A percentile compares a stretch with the other conserved stretches of the same genome.
Conservation (phyloP, 2,113 vertebrate species). For the Canis aureus region DNA sequence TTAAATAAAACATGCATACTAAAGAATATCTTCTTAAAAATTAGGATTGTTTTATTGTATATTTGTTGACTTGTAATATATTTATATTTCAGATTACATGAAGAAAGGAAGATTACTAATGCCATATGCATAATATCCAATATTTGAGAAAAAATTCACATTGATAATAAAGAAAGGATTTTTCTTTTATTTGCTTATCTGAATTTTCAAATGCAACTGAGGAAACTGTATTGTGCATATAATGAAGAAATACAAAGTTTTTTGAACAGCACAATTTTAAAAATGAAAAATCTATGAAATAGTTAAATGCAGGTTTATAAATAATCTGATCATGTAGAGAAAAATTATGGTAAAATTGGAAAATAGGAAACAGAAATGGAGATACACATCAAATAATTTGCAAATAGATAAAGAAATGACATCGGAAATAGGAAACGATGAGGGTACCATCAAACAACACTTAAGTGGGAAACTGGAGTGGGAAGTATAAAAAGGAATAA, state of each 20-base stretch:
- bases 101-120: neutral
- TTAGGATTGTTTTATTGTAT: neutral
- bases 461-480: neutral
- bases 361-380: neutral
- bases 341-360: neutral
- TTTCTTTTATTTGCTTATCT: neutral
- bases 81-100: neutral
- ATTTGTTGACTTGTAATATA: neutral
- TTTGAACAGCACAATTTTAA: neutral
- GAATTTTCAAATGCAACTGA: neutral
- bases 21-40: neutral
- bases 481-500: neutral
- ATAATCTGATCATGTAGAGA: neutral
- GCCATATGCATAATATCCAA: neutral
- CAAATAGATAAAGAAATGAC: neutral
- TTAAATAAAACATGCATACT: neutral
- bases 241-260: neutral
- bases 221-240: neutral
- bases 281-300: neutral
- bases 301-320: neutral
- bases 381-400: no score
- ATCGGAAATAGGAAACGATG: neutral
- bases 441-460: neutral
- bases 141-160: neutral
- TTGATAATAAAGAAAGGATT: neutral